Evolutionary conservation across 2,113 vertebrate species (phyloP).

Genomic region (Leucoraja erinaceus): DNA sequence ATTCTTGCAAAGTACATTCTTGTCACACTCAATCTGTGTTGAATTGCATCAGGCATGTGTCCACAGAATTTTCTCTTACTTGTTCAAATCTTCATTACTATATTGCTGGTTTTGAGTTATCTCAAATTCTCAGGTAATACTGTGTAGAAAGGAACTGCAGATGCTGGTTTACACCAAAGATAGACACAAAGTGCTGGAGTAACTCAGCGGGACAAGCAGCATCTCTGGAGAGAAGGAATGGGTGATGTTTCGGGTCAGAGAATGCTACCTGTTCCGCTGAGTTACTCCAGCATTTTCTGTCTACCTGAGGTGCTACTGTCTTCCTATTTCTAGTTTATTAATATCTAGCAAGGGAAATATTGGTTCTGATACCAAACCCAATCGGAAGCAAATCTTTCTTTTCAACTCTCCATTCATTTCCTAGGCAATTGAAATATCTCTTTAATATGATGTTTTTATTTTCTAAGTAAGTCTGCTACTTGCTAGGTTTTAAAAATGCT

Average conservation of each 20-base stretch:
- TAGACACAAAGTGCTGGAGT: too few relatives aligned
- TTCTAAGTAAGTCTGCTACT: neutral
- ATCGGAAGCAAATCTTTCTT: too few relatives aligned
- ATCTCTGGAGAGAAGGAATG: too few relatives aligned
- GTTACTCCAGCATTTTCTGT: too few relatives aligned
- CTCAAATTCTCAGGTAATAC: neutral
- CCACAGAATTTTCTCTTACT: neutral
- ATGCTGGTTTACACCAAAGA: too few relatives aligned
- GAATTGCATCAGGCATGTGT: neutral
- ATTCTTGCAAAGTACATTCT: neutral
- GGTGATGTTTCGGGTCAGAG: too few relatives aligned
- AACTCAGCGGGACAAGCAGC: too few relatives aligned
- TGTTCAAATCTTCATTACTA: neutral
- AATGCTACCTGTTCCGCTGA: too few relatives aligned
- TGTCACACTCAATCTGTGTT: neutral
- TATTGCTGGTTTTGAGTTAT: neutral
- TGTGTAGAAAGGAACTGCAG: neutral
- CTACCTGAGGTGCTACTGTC: neutral
- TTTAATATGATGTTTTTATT: neutral
- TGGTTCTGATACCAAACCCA: neutral
- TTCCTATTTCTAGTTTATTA: neutral
- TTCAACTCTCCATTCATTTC: too few relatives aligned
- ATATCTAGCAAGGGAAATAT: neutral
- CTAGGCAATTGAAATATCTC: neutral
- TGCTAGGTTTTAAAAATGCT: neutral